Evolutionary conservation across 2,888 invertebrate genomes (phyloP).

Genomic region (Cactoblastis cactorum): DNA sequence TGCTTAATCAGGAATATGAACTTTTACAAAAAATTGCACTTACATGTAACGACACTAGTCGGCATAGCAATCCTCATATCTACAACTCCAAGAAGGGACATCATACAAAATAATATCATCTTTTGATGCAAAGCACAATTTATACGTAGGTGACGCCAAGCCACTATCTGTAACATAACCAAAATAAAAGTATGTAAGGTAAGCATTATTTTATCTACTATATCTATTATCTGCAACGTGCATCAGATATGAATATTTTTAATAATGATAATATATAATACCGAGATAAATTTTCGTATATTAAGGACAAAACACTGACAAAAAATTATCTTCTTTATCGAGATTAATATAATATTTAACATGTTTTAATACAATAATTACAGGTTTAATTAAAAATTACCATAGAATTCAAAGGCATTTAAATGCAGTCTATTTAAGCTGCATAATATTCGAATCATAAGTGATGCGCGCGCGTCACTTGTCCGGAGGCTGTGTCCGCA

Average conservation of each 20-base stretch:
- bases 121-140: not conserved
- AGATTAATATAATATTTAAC: too few relatives aligned
- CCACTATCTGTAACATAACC: not conserved
- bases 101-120: slow-evolving; percentile 1
- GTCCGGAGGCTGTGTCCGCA: slow-evolving; percentile 47
- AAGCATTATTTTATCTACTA: too few relatives aligned
- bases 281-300: too few relatives aligned
- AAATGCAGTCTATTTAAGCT: too few relatives aligned
- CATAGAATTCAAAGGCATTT: too few relatives aligned
- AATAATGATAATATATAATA: too few relatives aligned
- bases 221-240: not conserved
- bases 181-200: not conserved
- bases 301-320: too few relatives aligned
- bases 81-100: not conserved
- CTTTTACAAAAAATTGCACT: not conserved
- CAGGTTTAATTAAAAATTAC: too few relatives aligned
- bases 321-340: too few relatives aligned
- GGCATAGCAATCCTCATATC: not conserved
- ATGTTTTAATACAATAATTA: too few relatives aligned
- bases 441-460: too few relatives aligned
- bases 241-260: not conserved
- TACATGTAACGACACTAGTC: not conserved
- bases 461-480: slow-evolving; percentile 43
- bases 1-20: not conserved
- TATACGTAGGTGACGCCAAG: not conserved